A percentile compares a stretch with the other conserved stretches of the same genome.
Conservation (phyloP, 1,140 invertebrate genomes). For the Pissodes strobi region DNA sequence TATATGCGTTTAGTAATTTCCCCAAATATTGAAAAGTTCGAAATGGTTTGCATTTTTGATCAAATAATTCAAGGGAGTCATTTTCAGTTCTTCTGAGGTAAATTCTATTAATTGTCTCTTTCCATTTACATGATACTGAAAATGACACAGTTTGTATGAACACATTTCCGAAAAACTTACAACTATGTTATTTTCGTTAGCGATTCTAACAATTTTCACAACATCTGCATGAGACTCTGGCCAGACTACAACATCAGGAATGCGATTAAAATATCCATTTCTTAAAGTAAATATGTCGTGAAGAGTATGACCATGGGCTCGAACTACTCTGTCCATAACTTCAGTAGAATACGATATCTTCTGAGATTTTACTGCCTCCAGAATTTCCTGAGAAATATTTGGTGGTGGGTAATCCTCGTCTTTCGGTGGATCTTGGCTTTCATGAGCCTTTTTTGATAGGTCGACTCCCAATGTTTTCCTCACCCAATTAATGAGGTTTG, state of each 20-base stretch:
- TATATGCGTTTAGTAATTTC: too few relatives aligned
- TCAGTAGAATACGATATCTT: slow-evolving; percentile 76
- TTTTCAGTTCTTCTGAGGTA: too few relatives aligned
- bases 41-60: too few relatives aligned
- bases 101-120: too few relatives aligned
- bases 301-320: slow-evolving; percentile 94
- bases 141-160: too few relatives aligned
- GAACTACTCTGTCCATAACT: slow-evolving; percentile 77
- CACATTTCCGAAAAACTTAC: too few relatives aligned
- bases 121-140: too few relatives aligned
- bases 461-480: slow-evolving; percentile 72
- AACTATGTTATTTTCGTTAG: slow-evolving; percentile 75
- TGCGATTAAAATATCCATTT: slow-evolving; percentile 72
- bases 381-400: slow-evolving; percentile 59
- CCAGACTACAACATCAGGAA: slow-evolving; percentile 95
- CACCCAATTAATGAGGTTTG: slow-evolving; percentile 83
- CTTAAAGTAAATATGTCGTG: slow-evolving; percentile 83
- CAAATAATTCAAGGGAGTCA: too few relatives aligned
- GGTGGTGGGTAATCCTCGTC: slow-evolving; percentile 62
- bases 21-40: too few relatives aligned
- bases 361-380: slow-evolving; percentile 65
- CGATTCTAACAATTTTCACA: slow-evolving; percentile 77
- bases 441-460: slow-evolving; percentile 43
- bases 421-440: slow-evolving; percentile 59
- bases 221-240: slow-evolving; percentile 84